Evolutionary conservation across 2,888 invertebrate genomes (phyloP), one percentile per base, ranked within the genome.

Genomic region (Epicampocera succincta): DNA sequence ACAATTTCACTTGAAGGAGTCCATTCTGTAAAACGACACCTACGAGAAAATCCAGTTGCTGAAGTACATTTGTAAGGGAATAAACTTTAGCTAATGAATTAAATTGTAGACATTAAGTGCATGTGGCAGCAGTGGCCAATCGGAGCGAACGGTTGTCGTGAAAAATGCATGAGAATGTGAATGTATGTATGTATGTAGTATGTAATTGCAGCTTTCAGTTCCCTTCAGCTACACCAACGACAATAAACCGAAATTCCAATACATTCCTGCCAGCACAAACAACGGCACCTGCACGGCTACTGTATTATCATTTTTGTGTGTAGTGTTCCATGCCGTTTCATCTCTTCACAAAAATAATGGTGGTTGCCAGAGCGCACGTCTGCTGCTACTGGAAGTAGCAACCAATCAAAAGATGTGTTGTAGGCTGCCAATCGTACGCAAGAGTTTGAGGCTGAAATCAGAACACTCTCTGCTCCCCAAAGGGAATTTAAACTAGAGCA

Each of bases 381-480:
- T 60, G 75, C 52, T 17, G 40, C 33, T 65, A 76, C 52, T 71
- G 79, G 79, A 83, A 83, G 80, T 80, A 73, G 44, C 68, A 76
- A 48, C 83, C 85, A 85, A 77, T 79, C 73, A 58, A 21, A 42
- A 15, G 58, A 61, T 33, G 73, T 77, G 83, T 71, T 21, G 44
- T 6, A 19, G 9, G 3, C 58, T 63, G 68, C 88, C 88, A 88
- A 88, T 88, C 87, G 81, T 81, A 71, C 11, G 5, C 13, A 9
- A 48, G 65, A 74, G 66, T 73, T 65, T 72, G 78, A 66, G 78
- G 66, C 54, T 60, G 12, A 19, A 61, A 48, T 13, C 17, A 15
- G 1, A 5, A n/a, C 29, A 54, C 3, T 9, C 44, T 12, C 42
- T 42, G n/a, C 38, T 58, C 50, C 58, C 50, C 48, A 13, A 9